Evolutionary conservation across 2,797 vertebrate genomes (phyloP), one percentile per base, ranked within the genome.

Genomic region (Anas georgica): DNA sequence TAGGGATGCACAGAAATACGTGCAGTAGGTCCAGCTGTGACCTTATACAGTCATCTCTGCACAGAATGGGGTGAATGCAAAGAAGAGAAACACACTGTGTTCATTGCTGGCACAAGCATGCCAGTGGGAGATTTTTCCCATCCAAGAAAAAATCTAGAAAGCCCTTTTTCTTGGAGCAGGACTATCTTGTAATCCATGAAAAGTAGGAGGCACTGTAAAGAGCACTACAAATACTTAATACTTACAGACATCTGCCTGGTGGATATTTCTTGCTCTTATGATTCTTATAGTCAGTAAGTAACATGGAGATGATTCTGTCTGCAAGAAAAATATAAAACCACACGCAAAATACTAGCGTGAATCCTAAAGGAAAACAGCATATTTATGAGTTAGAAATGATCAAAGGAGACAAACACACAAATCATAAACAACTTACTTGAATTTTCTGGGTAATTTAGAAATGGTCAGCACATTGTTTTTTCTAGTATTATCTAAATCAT

Each of bases 231-330:
- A 35, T 90, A 98, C 98, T 97, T 95, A 52, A 35, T 90, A 98
- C 98, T 98, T 95, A 98, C 98, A 56, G 56, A 86, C 79, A 60
- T 98, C 98, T 41, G 90, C 90, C 48, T 77, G 95, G 22, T 76
- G 85, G 62, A 97, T 63, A 5, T 97, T 97, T 70, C 69, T 98
- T 93, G 97, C 98, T 86, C 94, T 79, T 75, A 98, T 97, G 73
- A 98, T 60, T 93, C 95, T 98, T 95, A 98, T 76, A 31, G 97
- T 98, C 69, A 99, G 92, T 79, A 97, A 87, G 76, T 97, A 95
- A 93, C 98, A 98, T 2, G 55, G 94, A 88, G 94, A 97, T n/a
- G 76, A 54, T 63, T 64, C 86, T 55, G 22, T 63, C 98, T 98
- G 94, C 21, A 64, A 59, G 22, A 77, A 1, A n/a, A 93, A 73